phyloP scores from a whole-genome alignment of 2,113 vertebrate species.

The Urocynchramus pylzowi region DNA sequence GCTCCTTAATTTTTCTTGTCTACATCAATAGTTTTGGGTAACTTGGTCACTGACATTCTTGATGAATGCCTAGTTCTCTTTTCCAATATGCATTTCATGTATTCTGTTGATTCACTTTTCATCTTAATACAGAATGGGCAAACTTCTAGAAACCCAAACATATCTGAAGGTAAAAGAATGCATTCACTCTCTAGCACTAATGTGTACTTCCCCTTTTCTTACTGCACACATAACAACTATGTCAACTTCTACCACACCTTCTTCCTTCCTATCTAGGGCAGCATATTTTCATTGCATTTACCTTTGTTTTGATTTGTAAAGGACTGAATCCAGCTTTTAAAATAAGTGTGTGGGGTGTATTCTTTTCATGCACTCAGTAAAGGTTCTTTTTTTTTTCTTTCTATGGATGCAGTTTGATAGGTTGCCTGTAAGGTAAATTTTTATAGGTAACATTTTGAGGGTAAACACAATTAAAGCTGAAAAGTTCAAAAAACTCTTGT shows the following conservation, averaged over 20 bases:
- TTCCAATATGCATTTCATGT: not conserved
- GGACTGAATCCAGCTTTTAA: not conserved
- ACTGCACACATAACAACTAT: not conserved
- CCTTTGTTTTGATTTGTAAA: not conserved
- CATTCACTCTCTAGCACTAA: not conserved
- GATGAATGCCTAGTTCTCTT: not conserved
- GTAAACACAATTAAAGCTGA: not conserved
- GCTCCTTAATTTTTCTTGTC: not conserved
- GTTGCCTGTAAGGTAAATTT: not conserved
- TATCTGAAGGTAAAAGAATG: not conserved
- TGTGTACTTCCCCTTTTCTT: not conserved
- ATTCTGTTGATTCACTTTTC: not conserved
- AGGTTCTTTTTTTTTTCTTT: not conserved
- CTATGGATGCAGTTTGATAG: not conserved
- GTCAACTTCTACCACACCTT: not conserved
- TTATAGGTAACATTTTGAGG: not conserved
- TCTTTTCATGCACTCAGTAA: not conserved
- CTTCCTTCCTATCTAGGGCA: not conserved
- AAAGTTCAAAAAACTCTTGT: not conserved
- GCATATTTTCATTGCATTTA: not conserved
- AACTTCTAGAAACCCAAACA: not conserved
- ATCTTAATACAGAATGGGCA: not conserved
- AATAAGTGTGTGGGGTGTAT: not conserved
- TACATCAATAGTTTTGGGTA: not conserved
- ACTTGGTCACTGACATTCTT: rapidly evolving